Base-by-base conservation (phyloP, 2,888 invertebrate species). In the Tachina grossa region DNA sequence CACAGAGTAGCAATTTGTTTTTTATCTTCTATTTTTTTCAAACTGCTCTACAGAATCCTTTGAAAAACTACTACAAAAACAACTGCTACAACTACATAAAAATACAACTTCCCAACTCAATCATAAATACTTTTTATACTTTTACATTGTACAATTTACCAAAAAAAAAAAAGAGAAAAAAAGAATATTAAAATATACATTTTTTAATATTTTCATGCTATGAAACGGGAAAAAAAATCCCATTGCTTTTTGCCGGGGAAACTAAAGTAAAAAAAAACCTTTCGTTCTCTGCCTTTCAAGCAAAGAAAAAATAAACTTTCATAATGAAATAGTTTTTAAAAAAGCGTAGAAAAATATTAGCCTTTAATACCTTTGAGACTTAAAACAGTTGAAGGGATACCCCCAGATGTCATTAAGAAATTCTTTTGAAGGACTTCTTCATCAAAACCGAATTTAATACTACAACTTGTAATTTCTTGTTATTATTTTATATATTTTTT, bases 291-390 rank as follows among this genome's bases (percentile, higher is more conserved):
- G 10, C 16, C 19, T 53, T 53, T 16, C 31, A 0, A 31, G 31
- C 31, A 53, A 53, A 16, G 13, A n/a, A 13, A 43, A 57, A 39
- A 22, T 1, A 65, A 74, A 65, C 31, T 43, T 71, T 9, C 65
- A 65, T 53, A 41, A 22, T 39, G 31, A 72, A 72, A 65, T 22
- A 66, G 47, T 71, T 71, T 57, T 31, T 9, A 47, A 72, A 75
- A 72, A 75, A 79, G 59, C 76, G 22, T 76, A 72, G 55, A 66
- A 53, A 59, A 66, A 76, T 80, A 71, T 76, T 72, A 76, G 72
- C 68, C 66, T 72, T 84, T 76, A 66, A 80, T 84, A 53, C 80
- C 80, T 80, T 72, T 66, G 84, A 84, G 84, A 75, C 47, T 75
- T 45, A 43, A 47, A 57, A 39, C 8, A 8, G 13, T 57, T 41